A percentile compares a stretch with the other conserved stretches of the same genome.
Conservation (phyloP, 2,888 invertebrate species). For the Lasioglossum leucozonium region DNA sequence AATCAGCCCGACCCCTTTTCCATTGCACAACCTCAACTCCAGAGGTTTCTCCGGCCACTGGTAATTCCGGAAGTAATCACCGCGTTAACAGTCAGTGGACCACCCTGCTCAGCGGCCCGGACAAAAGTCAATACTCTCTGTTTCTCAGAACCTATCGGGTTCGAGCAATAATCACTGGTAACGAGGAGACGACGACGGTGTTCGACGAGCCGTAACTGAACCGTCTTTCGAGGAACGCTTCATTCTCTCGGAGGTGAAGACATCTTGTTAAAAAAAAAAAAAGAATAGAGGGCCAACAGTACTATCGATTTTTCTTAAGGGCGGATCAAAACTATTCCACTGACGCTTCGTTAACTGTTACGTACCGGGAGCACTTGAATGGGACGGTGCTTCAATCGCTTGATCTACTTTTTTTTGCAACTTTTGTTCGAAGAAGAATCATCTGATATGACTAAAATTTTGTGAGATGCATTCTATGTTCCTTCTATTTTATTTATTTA, state of each 20-base stretch:
- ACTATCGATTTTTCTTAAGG: neutral
- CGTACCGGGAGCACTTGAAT: too few species aligned
- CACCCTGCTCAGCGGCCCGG: neutral
- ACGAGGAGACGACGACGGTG: slow-evolving; percentile 3
- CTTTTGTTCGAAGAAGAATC: too few species aligned
- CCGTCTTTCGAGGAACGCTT: slow-evolving; percentile 25
- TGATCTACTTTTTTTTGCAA: too few species aligned
- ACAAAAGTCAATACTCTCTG: slow-evolving; percentile 8
- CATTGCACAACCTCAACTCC: neutral
- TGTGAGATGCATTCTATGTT: too few species aligned
- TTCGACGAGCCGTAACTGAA: slow-evolving; percentile 9
- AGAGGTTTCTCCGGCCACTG: neutral
- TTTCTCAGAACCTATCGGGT: slow-evolving; percentile 24
- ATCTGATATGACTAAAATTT: too few species aligned
- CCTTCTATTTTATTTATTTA: too few species aligned
- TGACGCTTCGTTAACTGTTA: neutral
- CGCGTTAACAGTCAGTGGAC: neutral
- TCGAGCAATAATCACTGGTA: slow-evolving; percentile 4
- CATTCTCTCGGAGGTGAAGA: neutral
- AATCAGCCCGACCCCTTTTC: slow-evolving; percentile 12
- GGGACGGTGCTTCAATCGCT: too few species aligned
- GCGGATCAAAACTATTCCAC: neutral
- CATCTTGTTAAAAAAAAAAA: neutral
- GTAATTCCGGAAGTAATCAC: slow-evolving; percentile 16
- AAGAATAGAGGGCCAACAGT: neutral